Conservation (phyloP, 2,888 invertebrate species). For the Eustalomyia histrio region DNA sequence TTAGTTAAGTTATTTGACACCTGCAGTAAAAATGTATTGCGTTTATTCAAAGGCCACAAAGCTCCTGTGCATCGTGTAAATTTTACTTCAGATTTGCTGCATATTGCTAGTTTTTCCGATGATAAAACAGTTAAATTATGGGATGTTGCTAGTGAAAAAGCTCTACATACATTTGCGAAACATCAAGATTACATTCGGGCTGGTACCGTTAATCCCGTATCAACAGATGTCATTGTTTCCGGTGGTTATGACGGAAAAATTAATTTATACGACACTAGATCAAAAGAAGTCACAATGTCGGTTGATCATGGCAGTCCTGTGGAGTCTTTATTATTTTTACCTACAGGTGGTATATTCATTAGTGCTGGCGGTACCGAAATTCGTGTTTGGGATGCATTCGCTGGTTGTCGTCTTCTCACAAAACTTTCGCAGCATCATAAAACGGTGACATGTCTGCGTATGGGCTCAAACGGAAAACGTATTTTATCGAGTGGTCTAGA, state of each 20-base stretch:
- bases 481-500: conserved; percentile 95
- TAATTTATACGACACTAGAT: conserved; percentile 92
- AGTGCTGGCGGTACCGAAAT: conserved; percentile 95
- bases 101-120: conserved; percentile 93
- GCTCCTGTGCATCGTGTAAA: conserved; percentile 89
- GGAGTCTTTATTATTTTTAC: conserved; percentile 92
- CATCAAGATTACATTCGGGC: conserved; percentile 92
- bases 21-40: conserved; percentile 87
- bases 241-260: conserved; percentile 94
- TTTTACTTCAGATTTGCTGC: conserved; percentile 89
- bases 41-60: conserved; percentile 92
- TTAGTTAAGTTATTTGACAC: conserved; percentile 94
- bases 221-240: conserved; percentile 88
- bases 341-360: conserved; percentile 93
- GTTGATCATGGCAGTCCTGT: conserved; percentile 94
- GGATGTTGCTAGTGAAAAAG: conserved; percentile 93
- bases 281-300: conserved; percentile 84
- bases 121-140: conserved; percentile 93
- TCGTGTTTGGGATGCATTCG: conserved; percentile 95
- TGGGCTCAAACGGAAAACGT: conserved; percentile 90
- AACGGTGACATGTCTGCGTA: conserved; percentile 91
- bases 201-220: conserved; percentile 88
- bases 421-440: conserved; percentile 96
- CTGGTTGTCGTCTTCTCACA: conserved; percentile 91
- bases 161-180: conserved; percentile 83